These are phyloP conservation scores for Megaceryle torquata DNA, from an alignment of 2,113 vertebrate species.

Conservation along the genomic window DNA sequence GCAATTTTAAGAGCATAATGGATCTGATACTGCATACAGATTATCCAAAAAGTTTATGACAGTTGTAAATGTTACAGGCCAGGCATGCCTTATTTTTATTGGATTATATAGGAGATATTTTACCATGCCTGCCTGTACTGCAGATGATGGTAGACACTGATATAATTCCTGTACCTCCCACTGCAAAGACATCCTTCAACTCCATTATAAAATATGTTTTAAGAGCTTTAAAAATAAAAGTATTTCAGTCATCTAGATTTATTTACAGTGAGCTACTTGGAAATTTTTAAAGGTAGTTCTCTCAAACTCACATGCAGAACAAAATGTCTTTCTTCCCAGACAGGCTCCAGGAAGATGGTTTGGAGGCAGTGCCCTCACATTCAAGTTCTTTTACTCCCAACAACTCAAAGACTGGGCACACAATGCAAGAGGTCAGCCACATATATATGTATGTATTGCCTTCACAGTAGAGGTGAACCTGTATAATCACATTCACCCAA, in stretches of 20 bases:
- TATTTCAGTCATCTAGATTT: neutral
- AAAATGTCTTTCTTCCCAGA: neutral
- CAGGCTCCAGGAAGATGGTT: neutral
- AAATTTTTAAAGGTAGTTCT: neutral
- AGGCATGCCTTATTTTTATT: neutral
- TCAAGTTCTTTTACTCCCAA: neutral
- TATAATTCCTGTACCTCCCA: neutral
- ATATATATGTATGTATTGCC: neutral
- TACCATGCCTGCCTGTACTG: neutral
- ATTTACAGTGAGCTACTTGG: neutral
- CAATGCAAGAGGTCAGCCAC: neutral
- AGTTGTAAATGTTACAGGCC: neutral
- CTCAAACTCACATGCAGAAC: neutral
- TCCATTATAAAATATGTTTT: neutral
- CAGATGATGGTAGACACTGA: neutral
- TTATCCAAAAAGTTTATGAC: neutral
- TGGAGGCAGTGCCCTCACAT: neutral
- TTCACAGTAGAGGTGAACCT: neutral
- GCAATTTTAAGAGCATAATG: neutral
- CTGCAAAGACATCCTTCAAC: neutral
- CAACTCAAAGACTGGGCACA: neutral
- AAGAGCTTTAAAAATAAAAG: neutral
- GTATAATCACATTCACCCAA: neutral
- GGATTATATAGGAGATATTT: neutral
- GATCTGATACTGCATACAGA: neutral